Evolutionary conservation across 1,140 invertebrate genomes (phyloP), one percentile per base, ranked within the genome.

Genomic region (Carposina sasakii): DNA sequence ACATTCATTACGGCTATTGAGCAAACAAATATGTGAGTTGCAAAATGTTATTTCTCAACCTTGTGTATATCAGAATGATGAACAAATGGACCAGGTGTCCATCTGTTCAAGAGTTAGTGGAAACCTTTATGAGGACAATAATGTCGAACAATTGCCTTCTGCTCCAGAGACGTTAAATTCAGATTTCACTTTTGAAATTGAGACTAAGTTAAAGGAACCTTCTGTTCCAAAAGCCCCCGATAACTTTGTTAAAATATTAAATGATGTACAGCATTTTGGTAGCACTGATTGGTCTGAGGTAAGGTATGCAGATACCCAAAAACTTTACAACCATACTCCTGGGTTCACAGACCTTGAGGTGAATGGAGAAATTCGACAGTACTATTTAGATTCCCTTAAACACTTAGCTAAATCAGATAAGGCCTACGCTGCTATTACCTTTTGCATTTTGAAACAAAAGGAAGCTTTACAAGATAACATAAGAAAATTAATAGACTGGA

Each of bases 361-460:
- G 10, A 39, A 39, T 19, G 36, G 20, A 19, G 36, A 39, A 21
- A 19, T 39, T 19, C n/a, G 36, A 39, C 13, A 19, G n/a, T n/a
- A n/a, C n/a, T n/a, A n/a, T n/a, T n/a, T n/a, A n/a, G n/a, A n/a
- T n/a, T n/a, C 36, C 5, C 20, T 19, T 17, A 15, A 8, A 8
- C 4, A 39, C n/a, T 39, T 39, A n/a, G 4, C n/a, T 4, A 15
- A 41, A 3, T 10, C 39, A 10, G 39, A 41, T 8, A 41, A 41
- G 13, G 20, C 22, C 3, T 41, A 23, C 24, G 39, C 21, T 22
- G 39, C 39, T 3, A 8, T 41, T 2, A 41, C 39, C 13, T 24
- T 41, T 41, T 41, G 39, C 22, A 9, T 41, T 13, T n/a, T 41
- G 22, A 41, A 41, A 41, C 39, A 41, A 23, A 3, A 16, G 17